These are phyloP conservation scores for Psettodes erumei DNA, from an alignment of 2,113 vertebrate species.

Conservation along the genomic window DNA sequence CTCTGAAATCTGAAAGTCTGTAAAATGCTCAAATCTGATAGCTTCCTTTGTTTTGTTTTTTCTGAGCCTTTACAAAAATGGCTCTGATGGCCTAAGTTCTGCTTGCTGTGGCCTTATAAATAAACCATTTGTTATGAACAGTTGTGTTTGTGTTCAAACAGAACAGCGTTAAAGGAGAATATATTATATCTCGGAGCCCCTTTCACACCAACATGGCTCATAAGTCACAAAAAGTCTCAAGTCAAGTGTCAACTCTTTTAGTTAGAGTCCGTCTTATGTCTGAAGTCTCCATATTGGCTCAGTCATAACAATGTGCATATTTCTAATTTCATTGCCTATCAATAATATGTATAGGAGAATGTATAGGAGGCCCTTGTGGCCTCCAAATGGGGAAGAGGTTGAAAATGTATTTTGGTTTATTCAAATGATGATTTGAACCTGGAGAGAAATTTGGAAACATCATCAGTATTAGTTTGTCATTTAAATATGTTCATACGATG, in stretches of 20 bases:
- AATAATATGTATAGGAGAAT: not conserved
- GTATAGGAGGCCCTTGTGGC: no score
- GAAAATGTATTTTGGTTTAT: not conserved
- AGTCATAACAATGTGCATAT: not conserved
- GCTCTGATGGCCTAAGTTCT: constrained; percentile 11
- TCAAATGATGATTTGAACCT: not conserved
- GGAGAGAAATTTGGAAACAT: not conserved
- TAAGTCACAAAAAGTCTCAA: constrained; percentile 19
- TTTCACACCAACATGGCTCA: constrained; percentile 19
- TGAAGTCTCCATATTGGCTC: not conserved
- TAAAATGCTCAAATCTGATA: constrained; percentile 46
- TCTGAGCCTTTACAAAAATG: not conserved
- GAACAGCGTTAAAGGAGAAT: constrained; percentile 47
- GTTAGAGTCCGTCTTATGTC: not conserved
- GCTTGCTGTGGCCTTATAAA: constrained; percentile 45
- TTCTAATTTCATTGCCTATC: not conserved
- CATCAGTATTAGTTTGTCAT: not conserved
- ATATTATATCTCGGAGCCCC: constrained; percentile 33
- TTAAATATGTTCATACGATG: not conserved
- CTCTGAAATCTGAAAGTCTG: constrained; percentile 20
- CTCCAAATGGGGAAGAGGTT: no score
- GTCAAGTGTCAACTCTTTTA: not conserved
- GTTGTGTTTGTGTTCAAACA: constrained; percentile 46
- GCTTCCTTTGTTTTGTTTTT: constrained; percentile 32
- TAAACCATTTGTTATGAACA: constrained; percentile 53